Evolutionary conservation across 1,140 invertebrate genomes (phyloP).

Genomic region (Drosophila insularis): DNA sequence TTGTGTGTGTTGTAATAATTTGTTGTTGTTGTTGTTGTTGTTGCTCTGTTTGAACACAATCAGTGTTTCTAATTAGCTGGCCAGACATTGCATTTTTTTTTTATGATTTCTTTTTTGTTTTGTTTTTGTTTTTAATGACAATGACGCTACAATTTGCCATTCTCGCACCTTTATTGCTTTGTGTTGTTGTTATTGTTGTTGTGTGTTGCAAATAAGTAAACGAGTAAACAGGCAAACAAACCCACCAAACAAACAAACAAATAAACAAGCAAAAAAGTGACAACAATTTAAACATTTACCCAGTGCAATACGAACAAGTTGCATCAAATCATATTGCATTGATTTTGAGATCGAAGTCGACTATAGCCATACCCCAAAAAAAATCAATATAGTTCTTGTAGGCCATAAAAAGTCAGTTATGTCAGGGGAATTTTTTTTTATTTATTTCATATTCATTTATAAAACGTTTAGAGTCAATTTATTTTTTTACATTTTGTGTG

Average conservation of each 20-base stretch:
- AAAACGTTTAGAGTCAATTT: no score
- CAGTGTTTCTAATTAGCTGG: constrained; percentile 64
- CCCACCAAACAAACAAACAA: constrained; percentile 32
- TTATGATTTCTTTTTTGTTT: constrained; percentile 3
- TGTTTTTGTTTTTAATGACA: not conserved
- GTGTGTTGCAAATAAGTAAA: constrained; percentile 40
- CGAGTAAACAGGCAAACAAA: constrained; percentile 41
- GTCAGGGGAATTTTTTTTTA: no score
- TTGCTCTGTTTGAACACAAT: constrained; percentile 35
- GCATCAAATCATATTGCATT: constrained; percentile 65
- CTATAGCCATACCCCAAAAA: constrained; percentile 20
- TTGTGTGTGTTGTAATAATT: constrained; percentile 31
- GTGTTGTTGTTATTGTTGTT: not conserved
- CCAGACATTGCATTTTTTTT: constrained; percentile 56
- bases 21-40: constrained; percentile 7
- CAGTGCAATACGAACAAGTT: constrained; percentile 50
- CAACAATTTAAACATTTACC: constrained; percentile 61
- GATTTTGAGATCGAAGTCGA: constrained; percentile 15
- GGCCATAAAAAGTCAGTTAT: no score
- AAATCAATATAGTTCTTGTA: no score
- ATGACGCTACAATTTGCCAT: constrained; percentile 37
- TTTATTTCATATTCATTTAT: no score
- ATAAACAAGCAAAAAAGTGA: constrained; percentile 31
- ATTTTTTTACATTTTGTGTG: no score
- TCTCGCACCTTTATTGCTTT: constrained; percentile 36